Conservation (phyloP, 2,797 vertebrate genomes). For the Cygnus olor region DNA sequence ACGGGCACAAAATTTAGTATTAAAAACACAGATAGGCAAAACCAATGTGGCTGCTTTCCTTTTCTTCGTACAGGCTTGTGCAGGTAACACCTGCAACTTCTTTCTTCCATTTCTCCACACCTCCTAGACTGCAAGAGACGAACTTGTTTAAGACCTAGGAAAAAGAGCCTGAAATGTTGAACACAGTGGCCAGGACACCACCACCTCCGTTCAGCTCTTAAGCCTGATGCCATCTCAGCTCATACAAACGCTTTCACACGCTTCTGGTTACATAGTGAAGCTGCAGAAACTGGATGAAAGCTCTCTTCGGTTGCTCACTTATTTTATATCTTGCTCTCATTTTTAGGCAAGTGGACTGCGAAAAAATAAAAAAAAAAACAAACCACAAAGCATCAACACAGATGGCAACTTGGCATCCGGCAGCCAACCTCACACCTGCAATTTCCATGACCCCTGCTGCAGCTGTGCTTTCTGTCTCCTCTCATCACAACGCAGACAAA, state of each 20-base stretch:
- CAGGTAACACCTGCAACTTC: neutral
- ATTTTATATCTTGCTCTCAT: neutral
- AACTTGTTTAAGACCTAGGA: neutral
- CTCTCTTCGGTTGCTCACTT: neutral
- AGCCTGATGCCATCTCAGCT: neutral
- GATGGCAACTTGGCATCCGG: conserved; percentile 25
- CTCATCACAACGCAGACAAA: neutral
- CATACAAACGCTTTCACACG: neutral
- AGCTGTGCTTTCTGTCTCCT: conserved; percentile 50
- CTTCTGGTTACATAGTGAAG: neutral
- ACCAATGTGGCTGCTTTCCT: neutral
- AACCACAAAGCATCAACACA: conserved; percentile 17
- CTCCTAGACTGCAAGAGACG: neutral
- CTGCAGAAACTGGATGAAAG: neutral
- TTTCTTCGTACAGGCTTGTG: neutral
- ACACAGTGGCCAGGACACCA: neutral
- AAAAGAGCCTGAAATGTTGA: neutral
- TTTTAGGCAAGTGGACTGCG: neutral
- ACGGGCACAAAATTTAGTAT: neutral
- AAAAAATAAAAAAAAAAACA: neutral
- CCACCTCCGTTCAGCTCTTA: neutral
- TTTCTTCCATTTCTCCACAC: neutral
- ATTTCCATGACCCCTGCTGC: neutral
- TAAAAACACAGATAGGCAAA: neutral
- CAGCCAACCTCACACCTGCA: conserved; percentile 52